phyloP scores from a whole-genome alignment of 2,113 vertebrate genomes.

The Parus major region DNA sequence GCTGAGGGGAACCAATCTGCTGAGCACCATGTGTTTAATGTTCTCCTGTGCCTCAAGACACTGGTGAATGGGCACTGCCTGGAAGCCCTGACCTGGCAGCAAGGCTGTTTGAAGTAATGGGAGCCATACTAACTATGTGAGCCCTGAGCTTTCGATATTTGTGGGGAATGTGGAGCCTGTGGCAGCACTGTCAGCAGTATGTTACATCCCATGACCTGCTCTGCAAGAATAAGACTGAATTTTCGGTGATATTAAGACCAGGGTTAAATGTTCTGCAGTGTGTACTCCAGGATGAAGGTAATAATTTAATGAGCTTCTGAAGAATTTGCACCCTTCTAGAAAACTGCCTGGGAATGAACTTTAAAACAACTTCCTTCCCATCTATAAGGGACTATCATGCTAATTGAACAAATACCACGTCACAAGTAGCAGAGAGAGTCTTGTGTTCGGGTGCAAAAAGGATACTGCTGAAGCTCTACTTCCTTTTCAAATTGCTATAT shows the following conservation, averaged over 20 bases:
- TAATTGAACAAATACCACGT: neutral
- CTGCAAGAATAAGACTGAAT: neutral
- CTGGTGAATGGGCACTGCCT: slow-evolving; percentile 4
- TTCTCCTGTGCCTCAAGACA: neutral
- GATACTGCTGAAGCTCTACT: neutral
- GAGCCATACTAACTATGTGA: slow-evolving; percentile 29
- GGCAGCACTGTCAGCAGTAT: neutral
- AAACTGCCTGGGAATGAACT: neutral
- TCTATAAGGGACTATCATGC: neutral
- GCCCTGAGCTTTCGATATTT: slow-evolving; percentile 24
- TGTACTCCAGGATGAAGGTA: neutral
- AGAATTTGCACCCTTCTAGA: slow-evolving; percentile 19
- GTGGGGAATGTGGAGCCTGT: neutral
- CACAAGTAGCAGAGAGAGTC: neutral
- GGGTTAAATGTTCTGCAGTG: neutral
- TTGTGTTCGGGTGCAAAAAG: neutral
- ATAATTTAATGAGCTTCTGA: slow-evolving; percentile 29
- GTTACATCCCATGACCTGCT: neutral
- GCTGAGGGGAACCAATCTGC: neutral
- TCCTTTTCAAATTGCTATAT: neutral
- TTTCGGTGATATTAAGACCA: neutral
- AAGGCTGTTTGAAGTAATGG: neutral
- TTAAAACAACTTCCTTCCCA: neutral
- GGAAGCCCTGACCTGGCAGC: slow-evolving; percentile 25
- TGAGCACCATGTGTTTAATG: neutral